Percentiles rank a stretch among this genome's conserved stretches.
phyloP scores from a whole-genome alignment of 2,888 invertebrate species.

The Hemaris fuciformis region DNA sequence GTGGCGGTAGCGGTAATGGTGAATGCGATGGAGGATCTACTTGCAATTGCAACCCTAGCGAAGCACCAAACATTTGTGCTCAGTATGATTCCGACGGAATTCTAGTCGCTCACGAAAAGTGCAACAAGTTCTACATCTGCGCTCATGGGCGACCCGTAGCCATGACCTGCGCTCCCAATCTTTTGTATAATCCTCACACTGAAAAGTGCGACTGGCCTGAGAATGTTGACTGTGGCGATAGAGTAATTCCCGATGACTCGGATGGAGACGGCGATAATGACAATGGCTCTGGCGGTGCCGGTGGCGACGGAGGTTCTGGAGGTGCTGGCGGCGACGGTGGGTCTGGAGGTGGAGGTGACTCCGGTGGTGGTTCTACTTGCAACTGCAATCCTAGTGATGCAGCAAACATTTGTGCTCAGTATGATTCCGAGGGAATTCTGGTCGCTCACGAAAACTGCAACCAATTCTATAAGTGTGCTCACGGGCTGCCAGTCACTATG shows the following conservation, averaged over 20 bases:
- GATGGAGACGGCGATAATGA: slow-evolving; percentile 13
- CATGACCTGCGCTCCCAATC: slow-evolving; percentile 22
- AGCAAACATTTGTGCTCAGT: slow-evolving; percentile 26
- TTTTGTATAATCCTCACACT: slow-evolving; percentile 31
- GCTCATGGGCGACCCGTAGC: slow-evolving; percentile 27
- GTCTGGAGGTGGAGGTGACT: slow-evolving; percentile 1
- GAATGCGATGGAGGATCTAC: no score
- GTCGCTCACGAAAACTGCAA: slow-evolving; percentile 44
- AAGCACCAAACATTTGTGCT: slow-evolving; percentile 36
- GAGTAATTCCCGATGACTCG: slow-evolving; percentile 22
- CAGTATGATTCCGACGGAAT: slow-evolving; percentile 34
- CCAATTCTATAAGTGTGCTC: slow-evolving; percentile 35
- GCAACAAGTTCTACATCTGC: slow-evolving; percentile 45
- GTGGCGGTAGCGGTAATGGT: not conserved
- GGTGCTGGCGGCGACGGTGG: slow-evolving; percentile 13
- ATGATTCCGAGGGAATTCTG: slow-evolving; percentile 30
- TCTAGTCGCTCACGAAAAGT: slow-evolving; percentile 43
- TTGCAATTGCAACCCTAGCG: slow-evolving; percentile 30
- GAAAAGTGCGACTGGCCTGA: slow-evolving; percentile 39
- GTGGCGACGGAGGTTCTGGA: slow-evolving; percentile 9
- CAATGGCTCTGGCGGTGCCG: slow-evolving; percentile 16
- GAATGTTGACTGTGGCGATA: slow-evolving; percentile 37
- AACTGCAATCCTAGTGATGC: slow-evolving; percentile 23
- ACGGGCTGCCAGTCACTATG: slow-evolving; percentile 30
- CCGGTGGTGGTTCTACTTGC: slow-evolving; percentile 16